phyloP scores from a whole-genome alignment of 2,113 vertebrate species.

The Gavialis gangeticus region DNA sequence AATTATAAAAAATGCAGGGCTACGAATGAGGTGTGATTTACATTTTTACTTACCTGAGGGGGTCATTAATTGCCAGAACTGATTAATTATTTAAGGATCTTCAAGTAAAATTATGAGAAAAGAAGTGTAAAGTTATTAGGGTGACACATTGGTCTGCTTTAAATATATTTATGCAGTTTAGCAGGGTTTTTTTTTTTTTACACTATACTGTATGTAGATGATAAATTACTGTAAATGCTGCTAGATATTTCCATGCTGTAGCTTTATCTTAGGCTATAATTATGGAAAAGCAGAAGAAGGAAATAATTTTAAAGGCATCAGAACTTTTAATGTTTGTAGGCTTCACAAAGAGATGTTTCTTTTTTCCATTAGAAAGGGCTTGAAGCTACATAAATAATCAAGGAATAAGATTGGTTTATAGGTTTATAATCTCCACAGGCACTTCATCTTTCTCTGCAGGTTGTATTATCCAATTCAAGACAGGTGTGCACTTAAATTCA shows the following conservation, averaged over 20 bases:
- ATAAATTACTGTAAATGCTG: conserved; percentile 12
- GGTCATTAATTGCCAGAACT: conserved; percentile 58
- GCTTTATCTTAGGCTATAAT: conserved; percentile 26
- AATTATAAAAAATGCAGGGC: conserved; percentile 30
- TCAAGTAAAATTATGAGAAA: conserved; percentile 41
- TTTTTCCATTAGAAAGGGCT: conserved; percentile 10
- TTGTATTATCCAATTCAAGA: conserved; percentile 3
- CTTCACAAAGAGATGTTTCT: not conserved
- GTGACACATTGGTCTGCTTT: not conserved
- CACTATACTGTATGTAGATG: not conserved
- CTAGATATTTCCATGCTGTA: conserved; percentile 11
- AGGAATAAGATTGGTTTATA: not conserved
- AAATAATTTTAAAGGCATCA: conserved; percentile 41
- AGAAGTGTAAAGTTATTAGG: not conserved
- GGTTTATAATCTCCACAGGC: conserved; percentile 2
- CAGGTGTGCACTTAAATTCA: not conserved
- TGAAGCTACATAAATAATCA: not conserved
- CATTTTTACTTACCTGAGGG: conserved; percentile 58
- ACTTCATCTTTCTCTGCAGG: not conserved
- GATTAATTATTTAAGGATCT: conserved; percentile 48
- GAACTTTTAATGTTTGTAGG: conserved; percentile 6
- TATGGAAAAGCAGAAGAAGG: not conserved
- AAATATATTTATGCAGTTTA: conserved; percentile 1
- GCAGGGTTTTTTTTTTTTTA: not conserved
- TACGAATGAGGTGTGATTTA: conserved; percentile 57